Conservation (phyloP, 2,888 invertebrate species). For the Xylota segnis region DNA sequence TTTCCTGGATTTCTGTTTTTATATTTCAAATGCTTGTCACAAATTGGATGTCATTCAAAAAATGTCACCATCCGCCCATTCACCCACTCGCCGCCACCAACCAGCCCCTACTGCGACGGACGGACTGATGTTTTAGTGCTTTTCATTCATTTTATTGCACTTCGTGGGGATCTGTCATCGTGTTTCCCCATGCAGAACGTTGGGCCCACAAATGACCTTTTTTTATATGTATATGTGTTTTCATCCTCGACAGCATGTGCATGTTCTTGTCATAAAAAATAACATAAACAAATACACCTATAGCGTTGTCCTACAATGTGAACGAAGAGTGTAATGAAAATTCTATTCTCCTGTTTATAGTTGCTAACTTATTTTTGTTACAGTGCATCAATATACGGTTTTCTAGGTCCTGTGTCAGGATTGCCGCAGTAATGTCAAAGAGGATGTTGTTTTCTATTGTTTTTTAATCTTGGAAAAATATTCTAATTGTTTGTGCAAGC, state of each 20-base stretch:
- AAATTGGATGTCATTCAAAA: conserved; percentile 14
- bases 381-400: neutral
- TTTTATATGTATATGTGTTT: neutral
- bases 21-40: conserved; percentile 6
- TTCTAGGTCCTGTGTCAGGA: too few relatives aligned
- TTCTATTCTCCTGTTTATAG: neutral
- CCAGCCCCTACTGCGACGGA: neutral
- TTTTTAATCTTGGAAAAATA: too few relatives aligned
- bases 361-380: neutral
- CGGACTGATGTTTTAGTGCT: neutral
- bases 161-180: neutral
- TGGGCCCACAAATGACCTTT: neutral
- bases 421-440: too few relatives aligned
- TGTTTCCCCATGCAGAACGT: neutral
- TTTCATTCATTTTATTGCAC: conserved; percentile 3
- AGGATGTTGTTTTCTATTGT: too few relatives aligned
- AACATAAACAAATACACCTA: conserved; percentile 6
- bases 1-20: neutral
- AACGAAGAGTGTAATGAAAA: neutral
- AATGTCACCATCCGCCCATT: neutral
- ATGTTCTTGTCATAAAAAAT: neutral
- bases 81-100: too few relatives aligned
- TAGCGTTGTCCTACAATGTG: neutral
- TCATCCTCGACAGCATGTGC: neutral
- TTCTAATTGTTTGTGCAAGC: too few relatives aligned